A percentile compares a stretch with the other conserved stretches of the same genome.
Evolutionary conservation across 2,888 invertebrate species (phyloP).

Genomic region (Labia minor): DNA sequence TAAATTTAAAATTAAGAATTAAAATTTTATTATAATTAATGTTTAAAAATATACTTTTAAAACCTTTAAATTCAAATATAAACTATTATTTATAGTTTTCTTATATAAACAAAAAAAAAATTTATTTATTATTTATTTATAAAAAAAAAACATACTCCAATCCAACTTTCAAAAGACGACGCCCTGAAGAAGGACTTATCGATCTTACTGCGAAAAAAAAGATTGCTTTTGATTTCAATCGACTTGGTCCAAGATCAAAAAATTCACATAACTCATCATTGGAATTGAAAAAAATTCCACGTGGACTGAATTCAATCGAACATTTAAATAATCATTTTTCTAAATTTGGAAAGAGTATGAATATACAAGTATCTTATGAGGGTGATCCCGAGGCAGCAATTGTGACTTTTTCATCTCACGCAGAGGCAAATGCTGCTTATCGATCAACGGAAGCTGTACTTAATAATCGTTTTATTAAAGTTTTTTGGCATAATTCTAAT

Average conservation of each 20-base stretch:
- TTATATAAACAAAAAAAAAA: too few relatives aligned
- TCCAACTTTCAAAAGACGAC: background rate
- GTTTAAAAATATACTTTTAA: too few relatives aligned
- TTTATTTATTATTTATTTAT: too few relatives aligned
- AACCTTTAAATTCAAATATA: too few relatives aligned
- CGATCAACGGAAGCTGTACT: constrained; percentile 93
- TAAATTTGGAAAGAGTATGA: constrained; percentile 92
- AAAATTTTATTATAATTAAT: too few relatives aligned
- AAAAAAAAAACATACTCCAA: too few relatives aligned
- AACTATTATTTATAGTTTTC: too few relatives aligned
- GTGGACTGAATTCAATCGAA: constrained; percentile 84
- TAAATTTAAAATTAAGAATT: too few relatives aligned
- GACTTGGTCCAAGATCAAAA: constrained; percentile 50
- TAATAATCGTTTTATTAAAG: constrained; percentile 95
- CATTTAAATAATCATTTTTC: constrained; percentile 93
- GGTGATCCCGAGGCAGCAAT: constrained; percentile 89
- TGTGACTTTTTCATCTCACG: constrained; percentile 79
- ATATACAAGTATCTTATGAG: constrained; percentile 79
- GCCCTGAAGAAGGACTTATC: background rate
- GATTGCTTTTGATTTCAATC: constrained; percentile 63
- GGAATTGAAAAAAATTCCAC: constrained; percentile 87
- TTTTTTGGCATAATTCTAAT: constrained; percentile 81
- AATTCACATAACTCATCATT: constrained; percentile 63
- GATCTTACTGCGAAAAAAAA: constrained; percentile 36
- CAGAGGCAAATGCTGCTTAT: constrained; percentile 89